A percentile compares a stretch with the other conserved stretches of the same genome.
These are phyloP conservation scores for Borostomias antarcticus DNA, from an alignment of 2,797 vertebrate genomes.

Conservation along the genomic window DNA sequence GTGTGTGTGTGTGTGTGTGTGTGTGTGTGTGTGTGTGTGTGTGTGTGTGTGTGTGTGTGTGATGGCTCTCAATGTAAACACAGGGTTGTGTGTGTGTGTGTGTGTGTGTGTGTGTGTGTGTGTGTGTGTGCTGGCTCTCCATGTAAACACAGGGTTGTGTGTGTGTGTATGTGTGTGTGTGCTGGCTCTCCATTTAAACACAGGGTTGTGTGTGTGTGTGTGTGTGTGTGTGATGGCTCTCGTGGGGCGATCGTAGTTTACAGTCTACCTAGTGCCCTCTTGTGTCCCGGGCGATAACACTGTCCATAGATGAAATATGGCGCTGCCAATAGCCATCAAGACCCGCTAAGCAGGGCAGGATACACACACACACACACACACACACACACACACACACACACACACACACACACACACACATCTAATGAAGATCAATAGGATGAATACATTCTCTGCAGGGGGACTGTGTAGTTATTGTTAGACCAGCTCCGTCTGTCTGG, in stretches of 20 bases:
- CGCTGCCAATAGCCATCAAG: slow-evolving; percentile 42
- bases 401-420: slow-evolving; percentile 1
- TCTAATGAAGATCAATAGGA: slow-evolving; percentile 32
- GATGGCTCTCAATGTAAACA: not conserved
- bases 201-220: not conserved
- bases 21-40: too few species aligned
- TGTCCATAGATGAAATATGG: slow-evolving; percentile 27
- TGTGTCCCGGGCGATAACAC: slow-evolving; percentile 19
- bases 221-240: slow-evolving; percentile 6
- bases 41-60: slow-evolving; percentile 5
- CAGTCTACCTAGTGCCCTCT: slow-evolving; percentile 10
- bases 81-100: too few species aligned
- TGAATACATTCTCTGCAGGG: not conserved
- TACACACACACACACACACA: not conserved
- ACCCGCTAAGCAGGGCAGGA: slow-evolving; percentile 4
- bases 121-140: too few species aligned
- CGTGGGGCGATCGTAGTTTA: slow-evolving; percentile 9
- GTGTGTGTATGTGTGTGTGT: not conserved
- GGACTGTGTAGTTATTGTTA: too few species aligned
- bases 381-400: slow-evolving; percentile 11
- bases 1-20: slow-evolving; percentile 6
- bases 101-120: too few species aligned
- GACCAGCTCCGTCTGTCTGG: too few species aligned
- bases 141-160: too few species aligned
- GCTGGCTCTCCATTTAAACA: not conserved